Evolutionary conservation across 2,797 vertebrate species (phyloP).

Genomic region (Champsocephalus gunnari): DNA sequence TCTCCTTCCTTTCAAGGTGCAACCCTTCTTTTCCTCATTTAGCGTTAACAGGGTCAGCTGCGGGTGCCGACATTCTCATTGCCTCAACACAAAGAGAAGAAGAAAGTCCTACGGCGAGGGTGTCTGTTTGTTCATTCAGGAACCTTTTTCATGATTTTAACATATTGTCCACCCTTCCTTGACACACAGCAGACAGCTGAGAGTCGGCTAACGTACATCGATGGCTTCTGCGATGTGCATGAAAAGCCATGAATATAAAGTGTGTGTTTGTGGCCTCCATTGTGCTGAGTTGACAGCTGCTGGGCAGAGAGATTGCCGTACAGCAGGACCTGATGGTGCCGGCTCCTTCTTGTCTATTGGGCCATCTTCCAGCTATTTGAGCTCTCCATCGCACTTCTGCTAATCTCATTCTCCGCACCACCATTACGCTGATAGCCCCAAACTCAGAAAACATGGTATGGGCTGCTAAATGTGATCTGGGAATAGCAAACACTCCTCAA

Average conservation of each 20-base stretch:
- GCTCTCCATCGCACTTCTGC: conserved; percentile 54
- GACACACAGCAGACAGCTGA: conserved; percentile 23
- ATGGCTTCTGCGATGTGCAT: conserved; percentile 32
- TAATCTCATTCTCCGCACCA: conserved; percentile 72
- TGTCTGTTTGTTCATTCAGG: conserved; percentile 27
- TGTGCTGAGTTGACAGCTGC: conserved; percentile 70
- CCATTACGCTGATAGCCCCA: conserved; percentile 42
- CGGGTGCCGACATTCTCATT: conserved; percentile 21
- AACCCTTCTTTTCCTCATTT: conserved; percentile 30
- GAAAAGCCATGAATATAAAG: conserved; percentile 73
- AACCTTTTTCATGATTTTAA: conserved; percentile 14
- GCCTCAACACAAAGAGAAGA: conserved; percentile 33
- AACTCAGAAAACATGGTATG: conserved; percentile 35
- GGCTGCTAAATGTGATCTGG: conserved; percentile 62
- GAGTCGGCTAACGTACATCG: conserved; percentile 41
- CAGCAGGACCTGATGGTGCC: conserved; percentile 53
- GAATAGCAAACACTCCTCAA: conserved; percentile 46
- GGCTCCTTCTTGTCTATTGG: conserved; percentile 56
- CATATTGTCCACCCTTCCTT: conserved; percentile 6
- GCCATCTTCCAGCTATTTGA: conserved; percentile 59
- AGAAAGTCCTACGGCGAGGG: conserved; percentile 20
- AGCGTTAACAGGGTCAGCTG: conserved; percentile 29
- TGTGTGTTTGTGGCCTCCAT: conserved; percentile 44
- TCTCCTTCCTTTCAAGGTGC: conserved; percentile 29
- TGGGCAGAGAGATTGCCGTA: conserved; percentile 66